Evolutionary conservation across 2,888 invertebrate genomes (phyloP), one percentile per base, ranked within the genome.

Genomic region (Sphaerolaimus hirsutus): DNA sequence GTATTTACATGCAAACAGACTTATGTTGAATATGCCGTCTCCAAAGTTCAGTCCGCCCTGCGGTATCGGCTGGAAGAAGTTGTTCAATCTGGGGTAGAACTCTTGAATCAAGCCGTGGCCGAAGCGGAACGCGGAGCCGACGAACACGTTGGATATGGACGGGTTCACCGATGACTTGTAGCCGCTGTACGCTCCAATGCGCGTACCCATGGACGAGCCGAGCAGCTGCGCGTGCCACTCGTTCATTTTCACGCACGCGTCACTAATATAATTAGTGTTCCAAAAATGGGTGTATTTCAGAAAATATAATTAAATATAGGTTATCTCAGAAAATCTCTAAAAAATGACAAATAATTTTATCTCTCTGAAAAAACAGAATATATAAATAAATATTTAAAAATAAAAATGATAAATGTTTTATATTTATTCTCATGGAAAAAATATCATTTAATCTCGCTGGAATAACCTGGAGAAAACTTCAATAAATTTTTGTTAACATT

Each of bases 101-200:
- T 45, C 93, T 64, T 91, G 89, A 45, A 97, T 87, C 51, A 97
- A 71, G 0, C 89, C 81, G 65, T 97, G 97, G 0, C 97, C 97
- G 64, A 97, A 87, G 48, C 67, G 73, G 46, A 93, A 70, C 1
- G 93, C 93, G 12, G 89, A 89, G 0, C 93, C 89, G 0, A 93
- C 87, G 65, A 97, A 97, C 24, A 82, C 87, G 62, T 93, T 97
- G 1, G 84, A 75, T 53, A 97, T 77, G 1, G 79, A 76, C 0
- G 91, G 79, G 62, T 93, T 78, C 0, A 81, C 54, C 36, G 73
- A 72, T 0, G 81, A 73, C 64, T 89, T 68, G 62, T 97, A 97
- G 32, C 78, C 82, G 43, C 69, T 68, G 61, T 89, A 93, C 35
- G 72, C 63, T 0, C 82, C 84, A 41, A 93, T 60, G 60, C 75